A percentile compares a stretch with the other conserved stretches of the same genome.
These are phyloP conservation scores for Dasypus novemcinctus DNA, from an alignment of 2,113 vertebrate species.

Conservation along the genomic window DNA sequence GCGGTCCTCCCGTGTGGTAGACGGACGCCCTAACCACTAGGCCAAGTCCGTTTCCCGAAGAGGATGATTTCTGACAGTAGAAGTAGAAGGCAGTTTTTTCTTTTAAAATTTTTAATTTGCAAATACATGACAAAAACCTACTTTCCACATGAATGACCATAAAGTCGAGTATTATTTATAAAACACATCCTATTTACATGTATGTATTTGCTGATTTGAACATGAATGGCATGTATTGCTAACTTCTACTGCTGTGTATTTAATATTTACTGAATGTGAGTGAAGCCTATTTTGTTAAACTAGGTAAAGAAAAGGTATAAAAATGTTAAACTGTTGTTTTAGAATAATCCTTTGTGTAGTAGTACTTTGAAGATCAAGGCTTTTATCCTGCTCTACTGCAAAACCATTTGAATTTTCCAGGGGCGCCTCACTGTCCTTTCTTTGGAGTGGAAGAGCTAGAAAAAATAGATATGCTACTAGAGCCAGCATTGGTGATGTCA, in stretches of 20 bases:
- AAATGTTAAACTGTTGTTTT: neutral
- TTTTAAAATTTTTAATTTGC: neutral
- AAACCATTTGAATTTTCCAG: neutral
- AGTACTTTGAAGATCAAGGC: neutral
- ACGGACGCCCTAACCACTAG: too few relatives aligned
- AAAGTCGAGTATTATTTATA: neutral
- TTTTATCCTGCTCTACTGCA: neutral
- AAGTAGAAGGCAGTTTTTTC: neutral
- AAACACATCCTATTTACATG: neutral
- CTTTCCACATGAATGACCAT: neutral
- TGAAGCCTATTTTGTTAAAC: neutral
- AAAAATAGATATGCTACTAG: neutral
- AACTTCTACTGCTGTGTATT: neutral
- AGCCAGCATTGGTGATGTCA: neutral
- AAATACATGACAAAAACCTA: neutral
- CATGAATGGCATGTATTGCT: neutral
- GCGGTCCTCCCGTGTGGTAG: too few relatives aligned
- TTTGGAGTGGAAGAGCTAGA: neutral
- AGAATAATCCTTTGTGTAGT: neutral
- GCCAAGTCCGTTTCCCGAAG: neutral
- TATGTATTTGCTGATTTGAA: constrained; percentile 24
- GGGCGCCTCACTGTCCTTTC: neutral
- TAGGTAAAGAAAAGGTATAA: neutral
- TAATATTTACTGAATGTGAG: neutral
- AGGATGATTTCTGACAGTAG: neutral